Conservation (phyloP, 64 coral and sea anemone species). For the Astreopora myriophthalma region DNA sequence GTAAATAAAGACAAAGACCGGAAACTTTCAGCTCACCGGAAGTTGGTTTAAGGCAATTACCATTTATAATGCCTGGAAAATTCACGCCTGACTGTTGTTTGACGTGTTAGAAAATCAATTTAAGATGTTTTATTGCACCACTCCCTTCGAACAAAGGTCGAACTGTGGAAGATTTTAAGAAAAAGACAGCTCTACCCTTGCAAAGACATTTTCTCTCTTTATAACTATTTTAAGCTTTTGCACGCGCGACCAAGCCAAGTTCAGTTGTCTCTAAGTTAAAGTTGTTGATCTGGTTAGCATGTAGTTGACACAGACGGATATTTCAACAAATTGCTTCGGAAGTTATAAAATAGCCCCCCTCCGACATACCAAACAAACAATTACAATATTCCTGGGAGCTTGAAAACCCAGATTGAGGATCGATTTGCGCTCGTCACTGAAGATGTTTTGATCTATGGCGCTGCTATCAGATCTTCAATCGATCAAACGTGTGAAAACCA, state of each 20-base stretch:
- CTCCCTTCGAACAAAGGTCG: conserved; percentile 1
- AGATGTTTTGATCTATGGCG: not conserved
- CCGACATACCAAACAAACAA: conserved; percentile 12
- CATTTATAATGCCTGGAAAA: conserved; percentile 49
- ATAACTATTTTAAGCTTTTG: not conserved
- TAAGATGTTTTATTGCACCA: not conserved
- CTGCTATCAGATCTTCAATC: conserved; percentile 13
- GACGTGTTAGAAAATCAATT: not conserved
- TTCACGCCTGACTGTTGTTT: conserved; percentile 15
- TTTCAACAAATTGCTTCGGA: conserved; percentile 49
- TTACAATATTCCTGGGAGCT: not conserved
- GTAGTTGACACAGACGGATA: conserved; percentile 34
- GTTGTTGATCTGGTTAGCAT: conserved; percentile 5
- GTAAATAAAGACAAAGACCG: conserved; percentile 24
- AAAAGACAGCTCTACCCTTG: not conserved
- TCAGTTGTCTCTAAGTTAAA: too few relatives aligned
- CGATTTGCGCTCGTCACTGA: not conserved
- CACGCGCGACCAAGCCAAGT: not conserved
- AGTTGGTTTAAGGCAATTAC: conserved; percentile 51
- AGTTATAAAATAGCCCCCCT: conserved; percentile 31
- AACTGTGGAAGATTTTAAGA: not conserved
- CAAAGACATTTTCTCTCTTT: not conserved
- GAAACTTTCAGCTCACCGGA: conserved; percentile 46
- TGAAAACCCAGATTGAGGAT: not conserved
- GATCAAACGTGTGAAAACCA: conserved; percentile 30